These are phyloP conservation scores for Enteromius mattozi DNA, from an alignment of 2,797 vertebrate genomes.

Conservation along the genomic window DNA sequence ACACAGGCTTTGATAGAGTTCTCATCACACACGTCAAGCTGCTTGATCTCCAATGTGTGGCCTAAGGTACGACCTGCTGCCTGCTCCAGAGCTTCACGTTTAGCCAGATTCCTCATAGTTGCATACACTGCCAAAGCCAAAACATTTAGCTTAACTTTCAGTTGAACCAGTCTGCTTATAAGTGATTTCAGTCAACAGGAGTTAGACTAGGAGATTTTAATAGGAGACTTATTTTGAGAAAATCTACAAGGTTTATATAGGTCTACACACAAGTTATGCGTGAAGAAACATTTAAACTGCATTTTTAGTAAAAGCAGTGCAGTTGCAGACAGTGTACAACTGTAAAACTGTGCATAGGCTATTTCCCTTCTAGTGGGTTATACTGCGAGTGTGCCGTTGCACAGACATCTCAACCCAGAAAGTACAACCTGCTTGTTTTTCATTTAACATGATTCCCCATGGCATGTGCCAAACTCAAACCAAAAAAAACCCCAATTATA, in stretches of 20 bases:
- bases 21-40: constrained; percentile 85
- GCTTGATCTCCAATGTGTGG: constrained; percentile 83
- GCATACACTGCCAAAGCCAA: constrained; percentile 78
- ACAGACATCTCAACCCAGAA: constrained; percentile 73
- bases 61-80: constrained; percentile 79
- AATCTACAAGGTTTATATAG: not conserved
- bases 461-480: constrained; percentile 72
- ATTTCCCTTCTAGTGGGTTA: not conserved
- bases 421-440: constrained; percentile 68
- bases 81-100: constrained; percentile 74
- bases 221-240: not conserved
- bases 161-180: not conserved
- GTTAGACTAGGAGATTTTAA: not conserved
- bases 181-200: constrained; percentile 6
- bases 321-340: not conserved
- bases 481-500: too few relatives aligned
- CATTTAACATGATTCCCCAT: constrained; percentile 82
- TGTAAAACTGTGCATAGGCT: not conserved
- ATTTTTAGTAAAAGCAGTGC: not conserved
- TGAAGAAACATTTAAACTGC: too few relatives aligned
- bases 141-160: not conserved
- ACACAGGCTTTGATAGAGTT: constrained; percentile 84
- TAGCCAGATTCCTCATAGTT: constrained; percentile 85
- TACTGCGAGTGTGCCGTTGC: not conserved
- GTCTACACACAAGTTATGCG: not conserved